Conservation (phyloP, 2,113 vertebrate species). For the Notarius lentiginosus region DNA sequence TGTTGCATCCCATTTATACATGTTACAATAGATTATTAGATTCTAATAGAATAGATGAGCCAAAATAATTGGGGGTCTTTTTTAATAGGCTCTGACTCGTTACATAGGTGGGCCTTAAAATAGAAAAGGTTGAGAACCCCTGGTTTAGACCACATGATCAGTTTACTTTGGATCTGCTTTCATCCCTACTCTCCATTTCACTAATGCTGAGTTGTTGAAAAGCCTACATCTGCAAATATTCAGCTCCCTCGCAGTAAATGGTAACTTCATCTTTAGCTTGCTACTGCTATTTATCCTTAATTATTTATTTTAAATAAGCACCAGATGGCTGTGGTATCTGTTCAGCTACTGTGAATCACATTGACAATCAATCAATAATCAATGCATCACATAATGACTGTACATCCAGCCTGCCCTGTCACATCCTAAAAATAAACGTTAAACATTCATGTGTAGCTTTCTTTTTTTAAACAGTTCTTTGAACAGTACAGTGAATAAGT, state of each 20-base stretch:
- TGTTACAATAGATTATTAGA: no score
- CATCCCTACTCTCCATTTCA: not conserved
- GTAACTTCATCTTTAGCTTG: not conserved
- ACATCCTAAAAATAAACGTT: not conserved
- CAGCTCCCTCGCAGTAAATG: not conserved
- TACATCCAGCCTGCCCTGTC: not conserved
- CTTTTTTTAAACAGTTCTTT: not conserved
- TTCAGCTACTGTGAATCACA: not conserved
- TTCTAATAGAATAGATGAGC: no score
- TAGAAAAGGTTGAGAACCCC: no score
- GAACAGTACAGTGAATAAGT: not conserved
- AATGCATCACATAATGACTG: not conserved
- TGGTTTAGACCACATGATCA: not conserved
- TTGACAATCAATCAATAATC: constrained; percentile 3
- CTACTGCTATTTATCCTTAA: not conserved
- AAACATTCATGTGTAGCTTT: not conserved
- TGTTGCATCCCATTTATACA: no score
- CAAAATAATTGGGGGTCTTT: no score
- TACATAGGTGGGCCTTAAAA: no score
- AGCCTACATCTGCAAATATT: not conserved
- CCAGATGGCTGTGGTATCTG: not conserved
- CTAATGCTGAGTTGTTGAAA: not conserved
- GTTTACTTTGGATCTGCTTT: not conserved
- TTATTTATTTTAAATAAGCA: not conserved
- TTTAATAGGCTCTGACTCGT: no score